A percentile compares a stretch with the other conserved stretches of the same genome.
These are phyloP conservation scores for Pseudococcus viburni DNA, from an alignment of 2,888 invertebrate genomes.

Conservation along the genomic window DNA sequence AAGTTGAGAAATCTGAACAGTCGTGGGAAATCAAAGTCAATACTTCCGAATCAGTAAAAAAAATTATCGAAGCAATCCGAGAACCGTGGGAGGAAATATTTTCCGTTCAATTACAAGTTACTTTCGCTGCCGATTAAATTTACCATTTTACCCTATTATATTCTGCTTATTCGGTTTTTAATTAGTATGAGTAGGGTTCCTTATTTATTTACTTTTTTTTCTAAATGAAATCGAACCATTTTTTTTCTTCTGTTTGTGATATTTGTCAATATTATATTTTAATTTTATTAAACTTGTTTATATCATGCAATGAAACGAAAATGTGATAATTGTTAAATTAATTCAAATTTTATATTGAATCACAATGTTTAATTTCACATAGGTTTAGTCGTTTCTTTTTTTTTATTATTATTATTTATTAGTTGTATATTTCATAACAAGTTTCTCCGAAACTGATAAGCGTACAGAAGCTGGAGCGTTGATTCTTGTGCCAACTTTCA, in stretches of 20 bases:
- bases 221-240: constrained; percentile 14
- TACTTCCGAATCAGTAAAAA: not conserved
- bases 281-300: constrained; percentile 30
- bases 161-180: constrained; percentile 22
- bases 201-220: constrained; percentile 37
- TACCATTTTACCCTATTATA: constrained; percentile 38
- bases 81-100: constrained; percentile 58
- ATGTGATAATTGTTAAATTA: constrained; percentile 52
- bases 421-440: not conserved
- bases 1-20: constrained; percentile 24
- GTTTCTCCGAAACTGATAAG: not conserved
- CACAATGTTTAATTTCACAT: constrained; percentile 28
- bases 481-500: not conserved
- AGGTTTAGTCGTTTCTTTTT: not conserved
- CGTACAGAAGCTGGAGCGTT: not conserved
- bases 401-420: not conserved
- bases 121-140: constrained; percentile 33
- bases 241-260: constrained; percentile 56
- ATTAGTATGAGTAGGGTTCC: constrained; percentile 33
- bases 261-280: constrained; percentile 50
- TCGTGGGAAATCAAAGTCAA: constrained; percentile 36
- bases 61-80: constrained; percentile 32
- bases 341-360: constrained; percentile 43
- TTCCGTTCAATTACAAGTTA: constrained; percentile 28
- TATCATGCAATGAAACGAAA: constrained; percentile 54